phyloP scores from a whole-genome alignment of 2,113 vertebrate species.

The Amazona vittata region DNA sequence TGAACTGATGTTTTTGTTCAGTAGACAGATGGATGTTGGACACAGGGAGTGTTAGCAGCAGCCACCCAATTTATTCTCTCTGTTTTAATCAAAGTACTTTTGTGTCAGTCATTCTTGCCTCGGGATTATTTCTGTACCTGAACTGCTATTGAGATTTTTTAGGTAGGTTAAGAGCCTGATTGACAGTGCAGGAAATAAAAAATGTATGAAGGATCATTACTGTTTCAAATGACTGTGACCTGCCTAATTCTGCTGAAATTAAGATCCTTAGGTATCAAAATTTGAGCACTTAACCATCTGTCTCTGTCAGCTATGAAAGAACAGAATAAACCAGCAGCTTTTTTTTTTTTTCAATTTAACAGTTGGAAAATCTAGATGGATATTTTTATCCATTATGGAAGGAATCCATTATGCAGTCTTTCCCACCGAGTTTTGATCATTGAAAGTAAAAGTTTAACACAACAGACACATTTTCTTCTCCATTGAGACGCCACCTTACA shows the following conservation, averaged over 20 bases:
- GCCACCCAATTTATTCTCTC: not conserved
- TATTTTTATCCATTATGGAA: not conserved
- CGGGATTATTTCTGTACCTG: not conserved
- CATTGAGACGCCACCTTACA: not conserved
- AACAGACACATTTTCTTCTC: not conserved
- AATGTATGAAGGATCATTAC: constrained; percentile 22
- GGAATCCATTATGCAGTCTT: not conserved
- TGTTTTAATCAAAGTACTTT: not conserved
- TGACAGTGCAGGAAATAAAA: not conserved
- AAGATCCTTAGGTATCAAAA: constrained; percentile 16
- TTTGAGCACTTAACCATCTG: constrained; percentile 18
- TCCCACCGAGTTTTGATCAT: constrained; percentile 27
- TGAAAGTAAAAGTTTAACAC: constrained; percentile 29
- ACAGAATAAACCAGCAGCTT: constrained; percentile 36
- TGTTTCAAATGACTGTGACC: constrained; percentile 37
- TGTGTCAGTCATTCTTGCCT: not conserved
- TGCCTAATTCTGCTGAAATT: constrained; percentile 53
- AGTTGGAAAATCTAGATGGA: constrained; percentile 31
- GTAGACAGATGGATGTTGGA: not conserved
- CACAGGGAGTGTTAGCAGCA: not conserved
- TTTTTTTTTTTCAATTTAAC: not conserved
- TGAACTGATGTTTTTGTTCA: not conserved
- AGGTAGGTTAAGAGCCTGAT: not conserved
- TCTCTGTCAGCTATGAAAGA: constrained; percentile 59
- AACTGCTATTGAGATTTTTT: not conserved